Evolutionary conservation across 2,888 invertebrate species (phyloP).

Genomic region (Hemithea aestivaria): DNA sequence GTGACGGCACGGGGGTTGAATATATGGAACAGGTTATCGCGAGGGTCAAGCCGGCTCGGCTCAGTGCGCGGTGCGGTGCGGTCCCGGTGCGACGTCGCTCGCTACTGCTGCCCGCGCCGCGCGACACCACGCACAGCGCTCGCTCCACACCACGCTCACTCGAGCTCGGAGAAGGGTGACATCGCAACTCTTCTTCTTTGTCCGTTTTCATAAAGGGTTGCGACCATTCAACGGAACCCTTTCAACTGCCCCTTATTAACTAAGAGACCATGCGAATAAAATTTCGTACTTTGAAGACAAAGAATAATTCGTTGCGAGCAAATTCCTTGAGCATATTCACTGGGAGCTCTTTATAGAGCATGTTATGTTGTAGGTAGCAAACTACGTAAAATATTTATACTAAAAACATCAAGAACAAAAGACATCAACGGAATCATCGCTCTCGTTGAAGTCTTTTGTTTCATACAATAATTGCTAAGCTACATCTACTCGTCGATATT

Average conservation of each 20-base stretch:
- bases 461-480: too few species aligned
- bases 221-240: slow-evolving; percentile 40
- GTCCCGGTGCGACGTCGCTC: slow-evolving; percentile 66
- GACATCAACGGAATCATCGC: slow-evolving; percentile 19
- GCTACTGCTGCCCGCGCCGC: slow-evolving; percentile 61
- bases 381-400: neutral
- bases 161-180: slow-evolving; percentile 69
- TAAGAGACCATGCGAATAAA: slow-evolving; percentile 26
- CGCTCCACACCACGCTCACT: slow-evolving; percentile 45
- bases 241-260: slow-evolving; percentile 37
- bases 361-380: too few species aligned
- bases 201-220: slow-evolving; percentile 56
- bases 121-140: slow-evolving; percentile 45
- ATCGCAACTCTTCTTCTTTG: slow-evolving; percentile 64
- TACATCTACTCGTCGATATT: too few species aligned
- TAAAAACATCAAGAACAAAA: slow-evolving; percentile 9
- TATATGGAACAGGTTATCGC: slow-evolving; percentile 45
- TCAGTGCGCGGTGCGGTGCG: slow-evolving; percentile 57
- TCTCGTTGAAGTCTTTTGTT: neutral
- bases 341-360: too few species aligned
- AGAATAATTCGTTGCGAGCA: slow-evolving; percentile 2
- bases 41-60: slow-evolving; percentile 18
- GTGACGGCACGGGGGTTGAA: slow-evolving; percentile 40
- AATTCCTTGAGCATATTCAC: too few species aligned
- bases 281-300: slow-evolving; percentile 6